These are phyloP conservation scores for Cyprinodon variegatus DNA, from an alignment of 2,113 vertebrate genomes.

Conservation along the genomic window DNA sequence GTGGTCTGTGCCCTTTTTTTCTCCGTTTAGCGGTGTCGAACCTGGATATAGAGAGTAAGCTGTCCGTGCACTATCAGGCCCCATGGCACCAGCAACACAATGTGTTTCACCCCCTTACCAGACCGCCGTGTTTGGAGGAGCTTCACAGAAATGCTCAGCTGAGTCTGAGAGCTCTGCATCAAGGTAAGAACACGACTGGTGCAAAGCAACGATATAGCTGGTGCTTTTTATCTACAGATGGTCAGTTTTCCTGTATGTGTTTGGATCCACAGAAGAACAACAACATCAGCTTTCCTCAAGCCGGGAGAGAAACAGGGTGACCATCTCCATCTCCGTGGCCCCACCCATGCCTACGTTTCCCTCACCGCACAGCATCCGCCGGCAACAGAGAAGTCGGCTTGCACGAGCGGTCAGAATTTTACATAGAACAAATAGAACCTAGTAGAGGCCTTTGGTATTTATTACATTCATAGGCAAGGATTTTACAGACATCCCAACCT, in stretches of 20 bases:
- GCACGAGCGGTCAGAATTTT: slow-evolving; percentile 81
- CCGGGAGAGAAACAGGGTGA: slow-evolving; percentile 85
- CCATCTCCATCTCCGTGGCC: slow-evolving; percentile 84
- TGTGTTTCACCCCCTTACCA: slow-evolving; percentile 89
- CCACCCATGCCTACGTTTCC: slow-evolving; percentile 92
- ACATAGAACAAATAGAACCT: neutral
- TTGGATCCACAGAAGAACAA: slow-evolving; percentile 59
- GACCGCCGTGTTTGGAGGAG: slow-evolving; percentile 92
- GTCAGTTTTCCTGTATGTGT: neutral
- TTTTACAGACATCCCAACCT: too few species aligned
- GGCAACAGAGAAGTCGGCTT: slow-evolving; percentile 86
- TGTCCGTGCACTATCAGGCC: slow-evolving; percentile 91
- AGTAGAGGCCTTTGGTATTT: neutral
- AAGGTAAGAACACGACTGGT: slow-evolving; percentile 78
- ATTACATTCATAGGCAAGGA: neutral
- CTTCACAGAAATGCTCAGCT: slow-evolving; percentile 90
- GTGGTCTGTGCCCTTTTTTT: slow-evolving; percentile 9
- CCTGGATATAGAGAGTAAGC: slow-evolving; percentile 93
- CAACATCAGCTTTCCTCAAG: slow-evolving; percentile 78
- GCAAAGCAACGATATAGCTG: neutral
- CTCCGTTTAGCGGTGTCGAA: slow-evolving; percentile 89
- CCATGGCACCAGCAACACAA: slow-evolving; percentile 95
- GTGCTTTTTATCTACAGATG: neutral
- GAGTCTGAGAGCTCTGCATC: slow-evolving; percentile 88
- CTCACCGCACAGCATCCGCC: slow-evolving; percentile 85